Evolutionary conservation across 2,113 vertebrate species (phyloP), one percentile per base, ranked within the genome.

Genomic region (Rhynchomys soricoides): DNA sequence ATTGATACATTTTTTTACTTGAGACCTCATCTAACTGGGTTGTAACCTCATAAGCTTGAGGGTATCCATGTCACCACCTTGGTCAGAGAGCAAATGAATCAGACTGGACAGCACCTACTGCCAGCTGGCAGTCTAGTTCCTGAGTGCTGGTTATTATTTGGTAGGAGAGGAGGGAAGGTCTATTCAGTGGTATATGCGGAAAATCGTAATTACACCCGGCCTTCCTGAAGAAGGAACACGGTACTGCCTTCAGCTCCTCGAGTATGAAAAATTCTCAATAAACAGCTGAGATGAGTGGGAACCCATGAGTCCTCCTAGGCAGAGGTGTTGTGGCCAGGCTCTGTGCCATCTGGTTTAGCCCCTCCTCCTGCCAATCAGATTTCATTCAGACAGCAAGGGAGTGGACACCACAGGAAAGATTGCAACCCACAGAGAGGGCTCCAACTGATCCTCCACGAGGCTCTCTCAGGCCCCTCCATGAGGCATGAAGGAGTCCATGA

Each of bases 131-230:
- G 12, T 5, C 37, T 62, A n/a, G 13, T 3, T 40, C 24, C 24
- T 3, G 40, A 71, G 52, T 34, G 24, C 68, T 45, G 21, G 29
- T 17, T 75, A 1, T 34, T n/a, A 17, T 64, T 31, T 26, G 62
- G 26, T 40, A 5, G 37, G 71, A 66, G 13, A 29, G 11, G 43
- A 21, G 7, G 2, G 7, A 7, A 31, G 7, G 22, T 59, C 24
- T 55, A 34, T 7, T 19, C 31, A 45, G 29, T 29, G 5, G 2
- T 0, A 2, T 43, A 31, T 12, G 2, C 8, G 8, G 5, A 68
- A 57, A 74, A 48, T n/a, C 57, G 57, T 59, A 64, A 0, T 5
- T 0, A 45, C 8, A 7, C 1, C 26, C n/a, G 43, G 83, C 74
- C 50, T 89, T 48, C 40, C 5, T 26, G 31, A 48, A 87, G 68